phyloP scores from a whole-genome alignment of 2,113 vertebrate species.

The Tragelaphus buxtoni region DNA sequence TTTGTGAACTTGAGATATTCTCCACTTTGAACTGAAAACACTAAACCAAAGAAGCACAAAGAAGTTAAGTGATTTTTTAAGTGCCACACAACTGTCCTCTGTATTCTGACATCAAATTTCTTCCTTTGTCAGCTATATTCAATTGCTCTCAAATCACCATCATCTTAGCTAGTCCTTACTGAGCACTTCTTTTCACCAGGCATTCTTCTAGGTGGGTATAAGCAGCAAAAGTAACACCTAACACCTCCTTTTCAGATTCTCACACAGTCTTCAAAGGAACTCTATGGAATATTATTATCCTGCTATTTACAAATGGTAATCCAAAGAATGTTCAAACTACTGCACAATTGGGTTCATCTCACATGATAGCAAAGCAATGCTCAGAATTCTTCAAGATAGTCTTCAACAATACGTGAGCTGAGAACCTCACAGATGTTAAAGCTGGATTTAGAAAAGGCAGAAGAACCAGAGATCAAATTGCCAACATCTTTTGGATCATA shows the following conservation, averaged over 20 bases:
- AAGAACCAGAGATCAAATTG: background rate
- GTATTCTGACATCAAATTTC: background rate
- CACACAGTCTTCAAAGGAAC: background rate
- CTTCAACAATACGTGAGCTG: background rate
- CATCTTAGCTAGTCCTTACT: background rate
- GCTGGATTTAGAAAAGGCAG: background rate
- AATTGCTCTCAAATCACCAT: background rate
- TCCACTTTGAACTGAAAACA: background rate
- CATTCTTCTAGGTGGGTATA: background rate
- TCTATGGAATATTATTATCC: background rate
- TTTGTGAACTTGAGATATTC: background rate
- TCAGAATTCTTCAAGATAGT: background rate
- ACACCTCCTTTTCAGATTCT: background rate
- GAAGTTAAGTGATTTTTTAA: background rate
- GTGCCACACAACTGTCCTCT: background rate
- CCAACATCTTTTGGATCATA: background rate
- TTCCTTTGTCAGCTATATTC: background rate
- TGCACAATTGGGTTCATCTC: background rate
- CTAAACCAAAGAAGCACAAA: constrained; percentile 3
- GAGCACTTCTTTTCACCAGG: background rate
- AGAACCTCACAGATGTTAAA: background rate
- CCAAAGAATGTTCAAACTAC: background rate
- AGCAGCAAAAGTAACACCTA: background rate
- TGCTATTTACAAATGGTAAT: background rate
- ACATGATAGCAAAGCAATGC: background rate